These are phyloP conservation scores for Beris chalybata DNA, from an alignment of 2,888 invertebrate species.

Conservation along the genomic window DNA sequence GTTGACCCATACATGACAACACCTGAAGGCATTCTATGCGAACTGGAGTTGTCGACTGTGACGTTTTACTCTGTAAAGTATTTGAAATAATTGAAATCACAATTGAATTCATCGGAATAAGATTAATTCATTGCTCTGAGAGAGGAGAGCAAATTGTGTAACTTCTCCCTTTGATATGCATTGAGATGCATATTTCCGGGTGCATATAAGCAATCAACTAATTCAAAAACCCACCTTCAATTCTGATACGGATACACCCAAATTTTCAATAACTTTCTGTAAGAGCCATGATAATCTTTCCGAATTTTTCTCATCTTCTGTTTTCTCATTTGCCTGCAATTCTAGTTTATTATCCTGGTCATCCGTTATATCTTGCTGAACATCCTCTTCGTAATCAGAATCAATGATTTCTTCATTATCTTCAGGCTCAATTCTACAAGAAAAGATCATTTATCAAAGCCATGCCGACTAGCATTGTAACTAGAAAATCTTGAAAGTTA, in stretches of 20 bases:
- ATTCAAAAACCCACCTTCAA: slow-evolving; percentile 34
- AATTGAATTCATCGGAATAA: too few species aligned
- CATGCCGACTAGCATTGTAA: background rate
- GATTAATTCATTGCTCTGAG: too few species aligned
- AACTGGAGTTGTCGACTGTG: slow-evolving; percentile 64
- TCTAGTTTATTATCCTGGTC: slow-evolving; percentile 41
- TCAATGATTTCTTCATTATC: slow-evolving; percentile 43
- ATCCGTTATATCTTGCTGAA: slow-evolving; percentile 17
- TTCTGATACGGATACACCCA: slow-evolving; percentile 46
- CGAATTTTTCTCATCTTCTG: background rate
- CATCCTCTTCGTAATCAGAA: slow-evolving; percentile 50
- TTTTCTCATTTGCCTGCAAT: slow-evolving; percentile 40
- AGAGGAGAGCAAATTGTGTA: too few species aligned
- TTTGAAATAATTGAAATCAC: too few species aligned
- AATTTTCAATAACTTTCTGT: slow-evolving; percentile 63
- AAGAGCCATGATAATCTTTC: slow-evolving; percentile 61
- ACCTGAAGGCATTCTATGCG: slow-evolving; percentile 79
- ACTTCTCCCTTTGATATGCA: too few species aligned
- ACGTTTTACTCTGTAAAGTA: slow-evolving; percentile 51
- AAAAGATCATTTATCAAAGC: background rate
- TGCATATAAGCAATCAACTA: too few species aligned
- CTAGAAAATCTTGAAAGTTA: slow-evolving; percentile 25
- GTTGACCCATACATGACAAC: slow-evolving; percentile 64
- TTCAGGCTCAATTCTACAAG: slow-evolving; percentile 37
- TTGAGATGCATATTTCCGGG: too few species aligned